Conservation (phyloP, 2,888 invertebrate species). For the Pollenia griseotomentosa region DNA sequence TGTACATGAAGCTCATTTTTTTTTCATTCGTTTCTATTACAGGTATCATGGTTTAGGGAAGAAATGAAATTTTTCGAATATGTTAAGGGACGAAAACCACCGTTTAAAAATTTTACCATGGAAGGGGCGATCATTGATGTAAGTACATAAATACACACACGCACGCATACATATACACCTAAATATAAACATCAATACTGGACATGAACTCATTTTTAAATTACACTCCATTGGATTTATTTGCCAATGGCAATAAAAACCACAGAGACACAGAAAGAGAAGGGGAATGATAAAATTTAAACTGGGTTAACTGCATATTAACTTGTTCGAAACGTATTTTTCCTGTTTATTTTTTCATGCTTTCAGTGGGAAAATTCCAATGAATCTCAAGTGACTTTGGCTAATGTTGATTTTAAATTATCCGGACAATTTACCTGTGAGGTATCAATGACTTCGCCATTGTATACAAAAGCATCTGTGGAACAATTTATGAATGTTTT, state of each 20-base stretch:
- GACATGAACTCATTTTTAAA: conserved; percentile 42
- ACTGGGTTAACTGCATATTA: conserved; percentile 50
- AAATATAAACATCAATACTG: not conserved
- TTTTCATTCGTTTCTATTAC: conserved; percentile 75
- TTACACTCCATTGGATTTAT: conserved; percentile 39
- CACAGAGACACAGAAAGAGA: conserved; percentile 6
- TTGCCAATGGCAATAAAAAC: conserved; percentile 38
- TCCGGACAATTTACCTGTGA: conserved; percentile 92
- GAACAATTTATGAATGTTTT: conserved; percentile 91
- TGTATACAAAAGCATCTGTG: conserved; percentile 92
- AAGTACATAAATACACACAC: conserved; percentile 84
- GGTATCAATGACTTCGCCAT: conserved; percentile 92
- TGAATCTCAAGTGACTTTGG: conserved; percentile 85
- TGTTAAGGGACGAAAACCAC: conserved; percentile 90
- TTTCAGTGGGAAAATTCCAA: conserved; percentile 82
- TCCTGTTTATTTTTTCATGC: conserved; percentile 11
- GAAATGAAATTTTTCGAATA: conserved; percentile 91
- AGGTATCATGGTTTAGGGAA: conserved; percentile 85
- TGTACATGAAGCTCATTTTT: conserved; percentile 46
- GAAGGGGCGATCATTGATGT: conserved; percentile 91
- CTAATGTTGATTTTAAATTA: conserved; percentile 90
- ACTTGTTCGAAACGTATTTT: conserved; percentile 6
- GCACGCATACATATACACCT: not conserved
- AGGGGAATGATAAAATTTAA: not conserved
- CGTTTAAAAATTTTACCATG: conserved; percentile 88